phyloP scores from a whole-genome alignment of 1,140 invertebrate genomes.

The Drosophila baimaii region DNA sequence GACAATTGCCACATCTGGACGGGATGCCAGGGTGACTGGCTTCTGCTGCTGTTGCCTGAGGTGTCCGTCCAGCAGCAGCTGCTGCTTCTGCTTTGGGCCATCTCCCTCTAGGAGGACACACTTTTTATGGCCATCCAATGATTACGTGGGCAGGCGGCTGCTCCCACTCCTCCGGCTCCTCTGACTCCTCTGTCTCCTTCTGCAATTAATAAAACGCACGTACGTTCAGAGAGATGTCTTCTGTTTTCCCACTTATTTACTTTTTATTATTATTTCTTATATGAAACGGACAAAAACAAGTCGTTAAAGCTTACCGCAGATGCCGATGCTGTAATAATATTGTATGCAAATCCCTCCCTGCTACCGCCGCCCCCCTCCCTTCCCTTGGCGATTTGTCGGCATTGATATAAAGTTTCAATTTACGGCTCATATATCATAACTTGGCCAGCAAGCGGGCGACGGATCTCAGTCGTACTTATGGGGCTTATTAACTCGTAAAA shows the following conservation, averaged over 20 bases:
- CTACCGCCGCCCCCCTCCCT: constrained; percentile 27
- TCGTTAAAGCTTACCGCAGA: constrained; percentile 71
- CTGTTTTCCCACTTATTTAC: constrained; percentile 36
- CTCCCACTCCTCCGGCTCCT: constrained; percentile 14
- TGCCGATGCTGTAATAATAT: constrained; percentile 79
- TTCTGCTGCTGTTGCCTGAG: constrained; percentile 6
- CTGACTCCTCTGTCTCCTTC: constrained; percentile 19
- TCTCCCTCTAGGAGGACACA: constrained; percentile 64
- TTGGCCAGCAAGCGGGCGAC: constrained; percentile 48
- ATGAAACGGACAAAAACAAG: constrained; percentile 50
- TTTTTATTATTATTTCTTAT: constrained; percentile 46
- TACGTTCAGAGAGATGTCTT: constrained; percentile 25
- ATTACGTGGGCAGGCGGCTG: constrained; percentile 66
- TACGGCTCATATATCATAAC: constrained; percentile 81
- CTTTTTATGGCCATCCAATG: constrained; percentile 67
- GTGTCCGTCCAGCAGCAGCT: constrained; percentile 39
- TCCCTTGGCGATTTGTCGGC: constrained; percentile 22
- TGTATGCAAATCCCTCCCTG: constrained; percentile 72
- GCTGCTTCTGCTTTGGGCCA: constrained; percentile 14
- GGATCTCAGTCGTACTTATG: constrained; percentile 40
- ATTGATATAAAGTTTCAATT: constrained; percentile 81
- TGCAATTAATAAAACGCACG: constrained; percentile 66
- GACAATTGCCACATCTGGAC: constrained; percentile 49
- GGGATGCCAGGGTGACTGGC: constrained; percentile 23
- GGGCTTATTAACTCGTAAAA: constrained; percentile 78